Base-by-base conservation (phyloP, 2,113 vertebrate species). In the Oryzias curvinotus region DNA sequence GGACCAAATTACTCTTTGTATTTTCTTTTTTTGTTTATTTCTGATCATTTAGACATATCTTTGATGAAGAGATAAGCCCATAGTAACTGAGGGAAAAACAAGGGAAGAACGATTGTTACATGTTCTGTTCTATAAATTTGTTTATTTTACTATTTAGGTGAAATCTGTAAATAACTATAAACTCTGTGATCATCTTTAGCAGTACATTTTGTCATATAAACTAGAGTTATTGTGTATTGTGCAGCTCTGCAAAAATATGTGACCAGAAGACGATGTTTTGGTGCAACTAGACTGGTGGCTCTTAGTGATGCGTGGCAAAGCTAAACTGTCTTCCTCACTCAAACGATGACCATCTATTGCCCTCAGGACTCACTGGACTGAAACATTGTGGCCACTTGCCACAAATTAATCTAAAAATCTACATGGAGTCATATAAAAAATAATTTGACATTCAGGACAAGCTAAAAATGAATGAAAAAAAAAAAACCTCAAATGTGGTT, bases 261-360 rank as follows among this genome's bases (percentile, higher is more conserved):
- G 84, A 82, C 73, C 73, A 65, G 66, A 81, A 80, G 55, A 65
- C 44, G 16, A 63, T 65, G 71, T 84, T 82, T 82, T 73, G 70
- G 73, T 83, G 71, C 75, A 78, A 71, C 78, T 73, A 52, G 60
- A 77, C 53, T 66, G 54, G 71, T 75, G 25, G 54, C 47, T 50
- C 63, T 76, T 1, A n/a, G 12, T 36, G 8, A 36, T n/a, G 55
- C 58, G 60, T 56, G 63, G 41, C 8, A 15, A 77, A 66, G 19
- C 62, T 71, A 57, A 54, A 62, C 30, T 71, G 45, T 60, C 75
- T 75, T 23, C 69, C 54, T 26, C 13, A 19, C 19, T 59, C 10
- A n/a, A 69, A 21, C 61, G 49, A 71, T 73, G 55, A 72, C 56
- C 59, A 77, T 47, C 41, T 23, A 67, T 44, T 62, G 52, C 67